Percentiles rank a stretch among this genome's conserved stretches.
These are phyloP conservation scores for Chirona hameri DNA, from an alignment of 2,888 invertebrate genomes.

Conservation along the genomic window DNA sequence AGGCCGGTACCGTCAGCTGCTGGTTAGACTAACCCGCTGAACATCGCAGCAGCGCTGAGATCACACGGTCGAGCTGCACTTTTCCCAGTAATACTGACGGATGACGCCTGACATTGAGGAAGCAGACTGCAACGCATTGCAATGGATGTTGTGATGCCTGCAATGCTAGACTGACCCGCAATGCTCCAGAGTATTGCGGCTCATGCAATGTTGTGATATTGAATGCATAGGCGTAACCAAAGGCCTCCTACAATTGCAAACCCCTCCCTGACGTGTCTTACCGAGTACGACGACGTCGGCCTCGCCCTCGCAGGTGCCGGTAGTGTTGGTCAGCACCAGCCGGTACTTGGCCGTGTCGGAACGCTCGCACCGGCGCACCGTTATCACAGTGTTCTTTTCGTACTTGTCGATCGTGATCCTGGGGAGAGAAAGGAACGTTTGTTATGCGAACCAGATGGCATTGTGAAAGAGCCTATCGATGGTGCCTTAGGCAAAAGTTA, in stretches of 20 bases:
- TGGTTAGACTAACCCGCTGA: too few species aligned
- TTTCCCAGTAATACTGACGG: too few species aligned
- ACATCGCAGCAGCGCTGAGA: too few species aligned
- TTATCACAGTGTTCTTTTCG: constrained; percentile 83
- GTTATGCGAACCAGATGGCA: too few species aligned
- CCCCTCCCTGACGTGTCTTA: constrained; percentile 47
- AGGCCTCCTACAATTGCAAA: not conserved
- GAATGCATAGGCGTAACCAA: not conserved
- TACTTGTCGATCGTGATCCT: constrained; percentile 79
- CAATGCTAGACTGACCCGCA: not conserved
- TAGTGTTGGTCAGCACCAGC: constrained; percentile 81
- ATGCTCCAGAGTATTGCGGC: not conserved
- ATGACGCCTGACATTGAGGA: too few species aligned
- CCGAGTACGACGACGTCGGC: constrained; percentile 93
- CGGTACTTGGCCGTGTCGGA: constrained; percentile 92
- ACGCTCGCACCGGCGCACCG: constrained; percentile 79
- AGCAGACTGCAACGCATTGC: too few species aligned
- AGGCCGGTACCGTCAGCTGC: not conserved
- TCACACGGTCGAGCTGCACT: too few species aligned
- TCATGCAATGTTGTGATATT: not conserved
- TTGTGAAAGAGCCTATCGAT: too few species aligned
- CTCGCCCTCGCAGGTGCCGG: constrained; percentile 87
- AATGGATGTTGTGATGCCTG: too few species aligned
- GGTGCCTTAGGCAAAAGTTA: too few species aligned
- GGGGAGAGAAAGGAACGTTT: constrained; percentile 13